Conservation (phyloP, 2,113 vertebrate species). For the Strix aluco region DNA sequence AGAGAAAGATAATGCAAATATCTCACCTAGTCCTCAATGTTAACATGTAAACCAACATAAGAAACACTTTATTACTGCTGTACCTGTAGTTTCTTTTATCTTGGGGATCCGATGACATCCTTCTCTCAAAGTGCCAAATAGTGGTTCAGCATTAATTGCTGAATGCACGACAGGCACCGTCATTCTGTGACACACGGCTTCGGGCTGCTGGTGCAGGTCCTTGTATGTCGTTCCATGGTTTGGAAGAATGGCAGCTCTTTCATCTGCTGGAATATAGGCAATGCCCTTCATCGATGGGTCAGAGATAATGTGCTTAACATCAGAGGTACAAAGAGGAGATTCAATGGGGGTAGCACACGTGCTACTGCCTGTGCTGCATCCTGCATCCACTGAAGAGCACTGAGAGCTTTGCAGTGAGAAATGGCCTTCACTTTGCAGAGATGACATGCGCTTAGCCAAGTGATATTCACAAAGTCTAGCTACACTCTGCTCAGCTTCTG, state of each 20-base stretch:
- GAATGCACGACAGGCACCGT: slow-evolving; percentile 87
- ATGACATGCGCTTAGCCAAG: slow-evolving; percentile 92
- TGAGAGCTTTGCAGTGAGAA: slow-evolving; percentile 95
- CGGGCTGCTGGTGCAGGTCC: slow-evolving; percentile 83
- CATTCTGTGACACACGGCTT: slow-evolving; percentile 86
- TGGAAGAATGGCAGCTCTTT: slow-evolving; percentile 80
- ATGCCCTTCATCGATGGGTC: slow-evolving; percentile 84
- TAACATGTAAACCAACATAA: background rate
- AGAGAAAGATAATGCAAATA: background rate
- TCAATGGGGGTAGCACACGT: slow-evolving; percentile 89
- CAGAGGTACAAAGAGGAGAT: slow-evolving; percentile 87
- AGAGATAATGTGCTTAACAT: slow-evolving; percentile 84
- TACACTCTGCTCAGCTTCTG: slow-evolving; percentile 80
- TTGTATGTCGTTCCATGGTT: slow-evolving; percentile 81
- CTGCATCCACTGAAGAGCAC: slow-evolving; percentile 94
- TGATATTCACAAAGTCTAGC: slow-evolving; percentile 89
- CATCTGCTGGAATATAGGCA: slow-evolving; percentile 81
- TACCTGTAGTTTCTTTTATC: slow-evolving; percentile 99
- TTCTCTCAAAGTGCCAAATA: slow-evolving; percentile 85
- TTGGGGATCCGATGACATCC: slow-evolving; percentile 91
- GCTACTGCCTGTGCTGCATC: slow-evolving; percentile 93
- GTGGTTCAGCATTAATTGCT: slow-evolving; percentile 85
- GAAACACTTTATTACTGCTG: slow-evolving; percentile 71
- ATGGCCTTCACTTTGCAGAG: slow-evolving; percentile 90
- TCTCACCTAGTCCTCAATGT: background rate